These are phyloP conservation scores for Pitta sordida DNA, from an alignment of 2,113 vertebrate genomes.

Conservation along the genomic window DNA sequence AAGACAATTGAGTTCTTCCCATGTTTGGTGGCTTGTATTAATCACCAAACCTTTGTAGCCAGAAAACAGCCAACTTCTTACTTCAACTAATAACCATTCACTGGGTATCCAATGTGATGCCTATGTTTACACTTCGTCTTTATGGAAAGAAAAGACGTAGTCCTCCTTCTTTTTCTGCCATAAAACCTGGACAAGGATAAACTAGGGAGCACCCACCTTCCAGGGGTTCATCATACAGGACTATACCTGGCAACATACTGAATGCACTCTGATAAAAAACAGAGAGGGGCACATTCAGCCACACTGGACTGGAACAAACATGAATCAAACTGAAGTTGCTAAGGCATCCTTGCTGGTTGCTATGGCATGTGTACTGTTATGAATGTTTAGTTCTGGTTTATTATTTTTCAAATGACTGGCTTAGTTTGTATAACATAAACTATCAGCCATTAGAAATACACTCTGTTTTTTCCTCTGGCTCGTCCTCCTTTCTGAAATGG, in stretches of 20 bases:
- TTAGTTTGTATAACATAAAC: background rate
- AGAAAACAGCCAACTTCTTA: background rate
- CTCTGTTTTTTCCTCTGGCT: background rate
- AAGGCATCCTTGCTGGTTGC: slow-evolving; percentile 21
- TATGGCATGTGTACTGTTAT: background rate
- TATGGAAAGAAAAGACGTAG: background rate
- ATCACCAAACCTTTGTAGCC: background rate
- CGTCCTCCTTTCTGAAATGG: background rate
- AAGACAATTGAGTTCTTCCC: background rate
- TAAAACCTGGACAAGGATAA: background rate
- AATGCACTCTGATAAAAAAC: background rate
- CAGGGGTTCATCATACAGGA: background rate
- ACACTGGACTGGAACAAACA: background rate
- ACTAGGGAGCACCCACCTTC: background rate
- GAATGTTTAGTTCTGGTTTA: background rate
- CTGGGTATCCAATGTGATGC: background rate
- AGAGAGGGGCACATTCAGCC: background rate
- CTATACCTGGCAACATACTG: background rate
- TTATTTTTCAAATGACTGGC: background rate
- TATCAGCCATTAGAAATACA: background rate
- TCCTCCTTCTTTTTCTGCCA: background rate
- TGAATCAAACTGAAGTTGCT: background rate
- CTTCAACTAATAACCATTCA: background rate
- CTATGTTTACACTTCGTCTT: background rate
- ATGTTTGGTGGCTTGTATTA: background rate